Evolutionary conservation across 64 coral and sea anemone species (phyloP), one percentile per base, ranked within the genome.

Genomic region (Trachythela sp.): DNA sequence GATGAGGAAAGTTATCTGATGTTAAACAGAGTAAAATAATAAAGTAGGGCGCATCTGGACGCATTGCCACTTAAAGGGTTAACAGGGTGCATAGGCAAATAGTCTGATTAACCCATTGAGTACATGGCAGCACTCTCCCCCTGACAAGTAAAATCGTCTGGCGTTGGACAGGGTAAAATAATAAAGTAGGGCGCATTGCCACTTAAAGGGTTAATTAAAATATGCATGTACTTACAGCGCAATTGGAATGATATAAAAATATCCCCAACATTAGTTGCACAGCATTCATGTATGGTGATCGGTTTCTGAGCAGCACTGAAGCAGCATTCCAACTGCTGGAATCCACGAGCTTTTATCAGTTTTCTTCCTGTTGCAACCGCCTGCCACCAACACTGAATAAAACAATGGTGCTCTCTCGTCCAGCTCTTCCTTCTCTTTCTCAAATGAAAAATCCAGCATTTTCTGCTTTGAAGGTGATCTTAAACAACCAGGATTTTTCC

Each of bases 201-300:
- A n/a, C n/a, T n/a, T n/a, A n/a, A n/a, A n/a, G n/a, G n/a, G n/a
- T n/a, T n/a, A n/a, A 4, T 45, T 45, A 45, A 45, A 45, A 45
- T 68, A 7, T 68, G 3, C 59, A 68, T 68, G 59, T 83, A 92
- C 94, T 90, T 92, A 92, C 90, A 90, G 86, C 17, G 86, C 90
- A 95, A 45, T 95, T 76, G 39, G 90, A 95, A 59, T 95, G 90
- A 88, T 95, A 45, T 45, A 45, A 45, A 45, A 45, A 45, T 45
- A 45, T 45, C 42, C 42, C 42, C 42, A 45, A 45, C 22, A 92
- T 48, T 49, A 92, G 54, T 87, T 95, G 90, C 13, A 95, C 90
- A 84, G 90, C 90, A 92, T 89, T 94, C 92, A 94, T 90, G 39
- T 84, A 84, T 59, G 58, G 67, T 60, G 59, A 94, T 90, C 92